These are phyloP conservation scores for Patella caerulea DNA, from an alignment of 2,888 invertebrate species.

Conservation along the genomic window DNA sequence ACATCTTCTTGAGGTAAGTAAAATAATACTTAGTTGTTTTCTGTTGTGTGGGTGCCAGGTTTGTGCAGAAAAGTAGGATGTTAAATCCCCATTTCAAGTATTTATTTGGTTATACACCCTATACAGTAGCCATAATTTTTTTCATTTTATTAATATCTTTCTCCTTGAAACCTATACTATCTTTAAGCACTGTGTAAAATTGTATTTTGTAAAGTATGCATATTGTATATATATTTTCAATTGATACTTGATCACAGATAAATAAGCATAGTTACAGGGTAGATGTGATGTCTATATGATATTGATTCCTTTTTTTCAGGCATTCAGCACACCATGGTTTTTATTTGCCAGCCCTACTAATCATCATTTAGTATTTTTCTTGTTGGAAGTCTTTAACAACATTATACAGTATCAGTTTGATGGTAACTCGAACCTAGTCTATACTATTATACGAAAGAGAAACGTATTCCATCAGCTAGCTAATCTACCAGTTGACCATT, in stretches of 20 bases:
- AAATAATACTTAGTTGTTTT: slow-evolving; percentile 4
- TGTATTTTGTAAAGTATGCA: too few relatives aligned
- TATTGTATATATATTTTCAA: too few relatives aligned
- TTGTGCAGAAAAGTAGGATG: too few relatives aligned
- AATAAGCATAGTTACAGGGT: neutral
- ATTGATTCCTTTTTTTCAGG: slow-evolving; percentile 70
- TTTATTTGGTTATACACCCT: neutral
- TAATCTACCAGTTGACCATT: slow-evolving; percentile 95
- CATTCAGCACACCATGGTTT: slow-evolving; percentile 99
- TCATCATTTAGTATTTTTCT: slow-evolving; percentile 97
- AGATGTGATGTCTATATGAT: neutral
- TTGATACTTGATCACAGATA: too few relatives aligned
- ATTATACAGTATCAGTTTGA: slow-evolving; percentile 99
- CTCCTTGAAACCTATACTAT: too few relatives aligned
- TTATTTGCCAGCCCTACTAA: slow-evolving; percentile 95
- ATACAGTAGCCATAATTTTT: too few relatives aligned
- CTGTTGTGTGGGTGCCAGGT: too few relatives aligned
- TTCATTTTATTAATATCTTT: too few relatives aligned
- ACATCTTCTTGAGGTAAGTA: slow-evolving; percentile 85
- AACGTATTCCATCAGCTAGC: slow-evolving; percentile 97
- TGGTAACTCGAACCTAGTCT: slow-evolving; percentile 98
- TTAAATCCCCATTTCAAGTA: slow-evolving; percentile 1
- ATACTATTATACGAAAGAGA: slow-evolving; percentile 98
- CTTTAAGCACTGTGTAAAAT: too few relatives aligned
- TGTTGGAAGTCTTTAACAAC: slow-evolving; percentile 99